Evolutionary conservation across 2,888 invertebrate genomes (phyloP).

Genomic region (Pachymerium ferrugineum): DNA sequence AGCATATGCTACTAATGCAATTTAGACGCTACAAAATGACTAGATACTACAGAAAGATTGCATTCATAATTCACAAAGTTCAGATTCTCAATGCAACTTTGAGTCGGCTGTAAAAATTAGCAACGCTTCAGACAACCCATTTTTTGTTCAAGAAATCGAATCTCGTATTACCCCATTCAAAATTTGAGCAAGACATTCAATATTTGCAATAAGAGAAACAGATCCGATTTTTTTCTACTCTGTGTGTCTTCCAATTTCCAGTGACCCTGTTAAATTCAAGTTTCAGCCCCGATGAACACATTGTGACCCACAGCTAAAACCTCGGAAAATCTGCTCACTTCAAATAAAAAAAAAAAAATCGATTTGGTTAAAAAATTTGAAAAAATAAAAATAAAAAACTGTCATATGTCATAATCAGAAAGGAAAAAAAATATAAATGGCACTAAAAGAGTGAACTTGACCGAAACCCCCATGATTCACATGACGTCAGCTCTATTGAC

Average conservation of each 20-base stretch:
- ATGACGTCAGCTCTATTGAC: conserved; percentile 2
- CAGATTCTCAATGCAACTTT: no score
- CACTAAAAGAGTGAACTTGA: neutral
- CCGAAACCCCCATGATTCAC: conserved; percentile 11
- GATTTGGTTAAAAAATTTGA: neutral
- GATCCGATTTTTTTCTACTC: neutral
- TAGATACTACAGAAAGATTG: no score
- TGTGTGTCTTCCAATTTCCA: conserved; percentile 8
- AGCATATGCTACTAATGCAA: no score
- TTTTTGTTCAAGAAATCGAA: neutral
- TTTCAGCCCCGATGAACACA: neutral
- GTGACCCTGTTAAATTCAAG: neutral
- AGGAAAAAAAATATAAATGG: neutral
- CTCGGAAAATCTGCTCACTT: neutral
- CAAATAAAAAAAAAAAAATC: neutral
- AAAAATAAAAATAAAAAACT: neutral
- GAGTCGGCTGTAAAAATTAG: no score
- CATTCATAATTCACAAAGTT: no score
- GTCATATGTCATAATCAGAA: no score
- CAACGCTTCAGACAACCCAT: neutral
- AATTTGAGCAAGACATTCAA: conserved; percentile 5
- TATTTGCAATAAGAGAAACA: neutral
- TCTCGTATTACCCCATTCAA: neutral
- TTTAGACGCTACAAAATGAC: no score
- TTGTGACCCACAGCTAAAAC: neutral